A percentile compares a stretch with the other conserved stretches of the same genome.
phyloP scores from a whole-genome alignment of 1,140 invertebrate genomes.

The Mizuhopecten yessoensis region DNA sequence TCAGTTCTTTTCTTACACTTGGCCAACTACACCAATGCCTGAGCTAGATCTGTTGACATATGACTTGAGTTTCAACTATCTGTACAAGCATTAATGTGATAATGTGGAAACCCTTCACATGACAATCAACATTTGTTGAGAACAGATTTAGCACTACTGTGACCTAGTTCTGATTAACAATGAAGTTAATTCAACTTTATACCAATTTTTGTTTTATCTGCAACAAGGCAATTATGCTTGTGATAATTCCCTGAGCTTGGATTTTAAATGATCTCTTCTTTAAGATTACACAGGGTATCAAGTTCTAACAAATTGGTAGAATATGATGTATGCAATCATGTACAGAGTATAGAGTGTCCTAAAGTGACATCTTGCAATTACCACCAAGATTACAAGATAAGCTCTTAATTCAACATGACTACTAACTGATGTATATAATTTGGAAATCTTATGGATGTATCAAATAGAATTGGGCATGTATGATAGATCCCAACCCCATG shows the following conservation, averaged over 20 bases:
- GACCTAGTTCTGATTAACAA: not conserved
- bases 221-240: too few species aligned
- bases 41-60: slow-evolving; percentile 21
- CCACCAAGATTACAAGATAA: too few species aligned
- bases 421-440: too few species aligned
- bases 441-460: too few species aligned
- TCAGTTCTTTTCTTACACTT: not conserved
- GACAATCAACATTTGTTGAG: not conserved
- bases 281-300: not conserved
- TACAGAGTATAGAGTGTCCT: too few species aligned
- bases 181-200: not conserved
- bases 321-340: too few species aligned
- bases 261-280: not conserved
- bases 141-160: not conserved
- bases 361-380: too few species aligned
- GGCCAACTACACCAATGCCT: not conserved
- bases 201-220: not conserved
- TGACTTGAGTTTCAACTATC: not conserved
- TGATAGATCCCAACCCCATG: too few species aligned
- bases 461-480: too few species aligned
- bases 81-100: too few species aligned
- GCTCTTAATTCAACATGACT: too few species aligned
- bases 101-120: not conserved
- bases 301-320: not conserved
- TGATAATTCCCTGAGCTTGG: not conserved